These are phyloP conservation scores for Anabacerthia variegaticeps DNA, from an alignment of 2,797 vertebrate species.

Conservation along the genomic window DNA sequence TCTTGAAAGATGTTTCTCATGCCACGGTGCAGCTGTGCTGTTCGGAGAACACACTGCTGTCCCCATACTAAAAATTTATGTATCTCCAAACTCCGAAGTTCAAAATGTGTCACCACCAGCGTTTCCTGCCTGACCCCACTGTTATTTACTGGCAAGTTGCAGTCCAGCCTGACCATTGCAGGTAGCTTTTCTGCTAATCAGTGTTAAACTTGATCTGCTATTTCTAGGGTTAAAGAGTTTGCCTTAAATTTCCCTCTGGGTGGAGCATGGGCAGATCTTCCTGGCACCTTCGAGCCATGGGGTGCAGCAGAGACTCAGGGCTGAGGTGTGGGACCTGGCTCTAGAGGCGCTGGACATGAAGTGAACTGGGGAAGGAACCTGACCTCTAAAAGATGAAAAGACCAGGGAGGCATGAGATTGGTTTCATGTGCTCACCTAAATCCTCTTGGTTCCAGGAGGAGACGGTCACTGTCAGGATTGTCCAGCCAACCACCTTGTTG, in stretches of 20 bases:
- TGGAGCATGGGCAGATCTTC: background rate
- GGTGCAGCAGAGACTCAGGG: background rate
- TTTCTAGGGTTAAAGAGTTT: background rate
- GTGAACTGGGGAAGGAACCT: background rate
- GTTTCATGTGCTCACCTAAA: background rate
- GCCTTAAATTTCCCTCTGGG: background rate
- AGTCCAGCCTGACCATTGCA: background rate
- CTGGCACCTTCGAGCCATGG: background rate
- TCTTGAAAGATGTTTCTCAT: background rate
- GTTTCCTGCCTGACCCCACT: accelerated
- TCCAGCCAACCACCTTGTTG: background rate
- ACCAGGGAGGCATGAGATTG: background rate
- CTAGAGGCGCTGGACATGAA: background rate
- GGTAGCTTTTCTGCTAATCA: background rate
- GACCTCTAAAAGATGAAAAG: background rate
- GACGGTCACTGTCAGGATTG: background rate
- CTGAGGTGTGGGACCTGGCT: background rate
- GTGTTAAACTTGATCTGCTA: background rate
- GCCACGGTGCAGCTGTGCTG: background rate
- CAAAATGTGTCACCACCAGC: background rate
- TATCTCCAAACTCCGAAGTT: background rate
- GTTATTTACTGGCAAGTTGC: background rate
- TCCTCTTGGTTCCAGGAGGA: background rate
- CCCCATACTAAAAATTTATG: background rate
- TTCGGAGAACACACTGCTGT: background rate